Evolutionary conservation across 2,113 vertebrate genomes (phyloP).

Genomic region (Polypterus bichir): DNA sequence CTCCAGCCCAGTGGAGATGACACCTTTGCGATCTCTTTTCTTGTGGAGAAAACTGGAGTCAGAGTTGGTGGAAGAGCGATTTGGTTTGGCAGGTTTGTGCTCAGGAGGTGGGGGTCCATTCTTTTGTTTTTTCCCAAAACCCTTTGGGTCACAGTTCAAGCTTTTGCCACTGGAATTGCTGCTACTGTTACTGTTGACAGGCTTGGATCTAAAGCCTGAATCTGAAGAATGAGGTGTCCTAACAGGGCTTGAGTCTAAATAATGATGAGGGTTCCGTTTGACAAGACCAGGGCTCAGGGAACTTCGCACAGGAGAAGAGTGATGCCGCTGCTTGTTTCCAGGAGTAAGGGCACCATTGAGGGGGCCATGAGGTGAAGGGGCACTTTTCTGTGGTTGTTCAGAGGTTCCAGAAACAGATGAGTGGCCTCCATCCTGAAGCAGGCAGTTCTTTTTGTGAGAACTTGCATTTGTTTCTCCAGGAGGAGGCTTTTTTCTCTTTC

Average conservation of each 20-base stretch:
- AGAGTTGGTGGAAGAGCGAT: slow-evolving; percentile 33
- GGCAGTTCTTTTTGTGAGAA: slow-evolving; percentile 69
- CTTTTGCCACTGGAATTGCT: slow-evolving; percentile 42
- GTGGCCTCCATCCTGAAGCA: slow-evolving; percentile 47
- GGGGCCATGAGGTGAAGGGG: slow-evolving; percentile 40
- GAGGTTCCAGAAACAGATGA: slow-evolving; percentile 33
- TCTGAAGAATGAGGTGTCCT: slow-evolving; percentile 34
- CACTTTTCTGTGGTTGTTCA: slow-evolving; percentile 14
- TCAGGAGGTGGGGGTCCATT: slow-evolving; percentile 40
- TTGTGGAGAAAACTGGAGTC: slow-evolving; percentile 47
- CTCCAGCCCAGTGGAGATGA: slow-evolving; percentile 54
- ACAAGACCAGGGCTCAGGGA: slow-evolving; percentile 42
- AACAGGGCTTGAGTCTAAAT: slow-evolving; percentile 16
- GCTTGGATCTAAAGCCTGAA: slow-evolving; percentile 38
- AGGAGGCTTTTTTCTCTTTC: slow-evolving; percentile 61
- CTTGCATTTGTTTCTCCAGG: slow-evolving; percentile 43
- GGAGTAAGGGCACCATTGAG: slow-evolving; percentile 62
- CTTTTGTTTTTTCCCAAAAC: slow-evolving; percentile 69
- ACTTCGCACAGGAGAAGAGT: slow-evolving; percentile 29
- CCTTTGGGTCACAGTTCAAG: slow-evolving; percentile 55
- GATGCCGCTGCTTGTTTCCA: slow-evolving; percentile 40
- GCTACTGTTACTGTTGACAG: slow-evolving; percentile 39
- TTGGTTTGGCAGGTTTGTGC: slow-evolving; percentile 50
- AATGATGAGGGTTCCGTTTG: slow-evolving; percentile 33
- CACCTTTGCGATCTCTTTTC: slow-evolving; percentile 52